A percentile compares a stretch with the other conserved stretches of the same genome.
Evolutionary conservation across 2,888 invertebrate species (phyloP).

Genomic region (Amaurobius ferox): DNA sequence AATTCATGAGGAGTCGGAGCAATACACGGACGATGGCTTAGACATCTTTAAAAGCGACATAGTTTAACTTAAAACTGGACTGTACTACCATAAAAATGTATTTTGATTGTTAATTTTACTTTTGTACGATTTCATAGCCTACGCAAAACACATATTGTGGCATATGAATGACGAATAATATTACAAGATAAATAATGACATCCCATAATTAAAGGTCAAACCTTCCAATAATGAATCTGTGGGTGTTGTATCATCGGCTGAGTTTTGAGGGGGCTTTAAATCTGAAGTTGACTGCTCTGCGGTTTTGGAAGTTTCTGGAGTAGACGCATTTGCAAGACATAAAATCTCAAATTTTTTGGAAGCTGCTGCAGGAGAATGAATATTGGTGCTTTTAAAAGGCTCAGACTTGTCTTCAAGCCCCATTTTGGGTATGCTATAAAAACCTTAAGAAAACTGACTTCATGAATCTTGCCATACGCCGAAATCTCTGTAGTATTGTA

Average conservation of each 20-base stretch:
- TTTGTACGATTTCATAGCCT: too few relatives aligned
- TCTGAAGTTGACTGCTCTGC: background rate
- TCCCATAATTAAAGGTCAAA: background rate
- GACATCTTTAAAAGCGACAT: too few relatives aligned
- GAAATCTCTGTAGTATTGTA: background rate
- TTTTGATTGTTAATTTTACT: too few relatives aligned
- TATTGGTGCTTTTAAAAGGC: background rate
- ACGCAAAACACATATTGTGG: too few relatives aligned
- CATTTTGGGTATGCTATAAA: background rate
- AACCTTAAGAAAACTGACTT: background rate
- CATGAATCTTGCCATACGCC: background rate
- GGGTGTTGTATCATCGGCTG: background rate
- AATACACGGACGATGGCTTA: too few relatives aligned
- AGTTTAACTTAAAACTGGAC: too few relatives aligned
- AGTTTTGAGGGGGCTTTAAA: background rate
- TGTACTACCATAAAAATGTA: too few relatives aligned
- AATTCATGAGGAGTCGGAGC: too few relatives aligned
- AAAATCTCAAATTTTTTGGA: slow-evolving; percentile 49
- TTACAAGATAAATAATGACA: too few relatives aligned
- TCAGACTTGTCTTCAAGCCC: slow-evolving; percentile 19
- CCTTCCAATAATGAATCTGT: background rate
- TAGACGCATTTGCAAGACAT: slow-evolving; percentile 21
- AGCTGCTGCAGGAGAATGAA: slow-evolving; percentile 17
- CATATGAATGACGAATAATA: too few relatives aligned
- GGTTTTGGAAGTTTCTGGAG: background rate